phyloP scores from a whole-genome alignment of 2,888 invertebrate species.

The Nephrotoma appendiculata region DNA sequence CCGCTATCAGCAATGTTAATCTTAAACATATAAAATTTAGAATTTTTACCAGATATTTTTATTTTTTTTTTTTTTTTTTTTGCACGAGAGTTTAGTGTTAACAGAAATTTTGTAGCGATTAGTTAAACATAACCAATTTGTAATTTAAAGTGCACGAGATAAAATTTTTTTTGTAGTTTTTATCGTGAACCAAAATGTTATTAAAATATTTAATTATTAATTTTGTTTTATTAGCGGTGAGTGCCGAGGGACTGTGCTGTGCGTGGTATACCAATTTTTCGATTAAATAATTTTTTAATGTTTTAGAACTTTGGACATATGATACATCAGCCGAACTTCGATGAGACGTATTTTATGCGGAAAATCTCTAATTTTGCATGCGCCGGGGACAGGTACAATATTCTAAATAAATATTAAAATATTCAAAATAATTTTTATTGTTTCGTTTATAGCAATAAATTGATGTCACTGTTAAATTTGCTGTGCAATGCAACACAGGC shows the following conservation, averaged over 20 bases:
- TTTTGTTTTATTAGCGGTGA: not conserved
- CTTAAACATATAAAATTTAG: not conserved
- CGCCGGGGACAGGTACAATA: not conserved
- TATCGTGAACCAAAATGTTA: not conserved
- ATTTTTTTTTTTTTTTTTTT: not conserved
- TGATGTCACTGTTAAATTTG: constrained; percentile 40
- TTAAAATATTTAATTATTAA: not conserved
- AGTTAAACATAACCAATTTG: not conserved
- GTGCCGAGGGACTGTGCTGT: not conserved
- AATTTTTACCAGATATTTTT: not conserved
- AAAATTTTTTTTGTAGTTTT: not conserved
- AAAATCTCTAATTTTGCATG: not conserved
- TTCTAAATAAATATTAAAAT: not conserved
- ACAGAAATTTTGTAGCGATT: not conserved
- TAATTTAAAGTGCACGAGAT: not conserved
- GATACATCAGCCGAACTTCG: not conserved
- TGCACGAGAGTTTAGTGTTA: not conserved
- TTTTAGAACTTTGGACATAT: not conserved
- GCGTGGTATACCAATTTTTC: not conserved
- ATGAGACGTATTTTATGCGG: not conserved
- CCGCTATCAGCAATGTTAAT: not conserved
- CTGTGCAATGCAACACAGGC: constrained; percentile 51
- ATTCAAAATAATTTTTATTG: not conserved
- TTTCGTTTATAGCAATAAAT: constrained; percentile 24
- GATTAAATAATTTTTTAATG: not conserved